A percentile compares a stretch with the other conserved stretches of the same genome.
phyloP scores from a whole-genome alignment of 1,140 invertebrate genomes.

The Hyphantria cunea region DNA sequence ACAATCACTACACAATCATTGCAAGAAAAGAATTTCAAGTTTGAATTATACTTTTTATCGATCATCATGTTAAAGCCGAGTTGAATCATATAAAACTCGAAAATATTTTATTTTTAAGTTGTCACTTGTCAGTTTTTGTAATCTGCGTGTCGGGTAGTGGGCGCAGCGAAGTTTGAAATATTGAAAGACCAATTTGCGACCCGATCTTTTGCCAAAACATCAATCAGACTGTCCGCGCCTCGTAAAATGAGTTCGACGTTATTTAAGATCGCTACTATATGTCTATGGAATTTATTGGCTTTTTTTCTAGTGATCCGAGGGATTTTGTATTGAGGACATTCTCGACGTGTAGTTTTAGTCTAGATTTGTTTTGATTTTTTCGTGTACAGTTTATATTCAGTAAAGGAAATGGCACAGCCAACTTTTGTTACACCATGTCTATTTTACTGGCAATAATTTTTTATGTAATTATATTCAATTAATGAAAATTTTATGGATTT shows the following conservation, averaged over 20 bases:
- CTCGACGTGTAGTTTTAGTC: neutral
- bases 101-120: constrained; percentile 10
- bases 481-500: neutral
- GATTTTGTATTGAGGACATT: neutral
- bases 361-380: neutral
- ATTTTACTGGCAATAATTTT: neutral
- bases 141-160: constrained; percentile 8
- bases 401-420: too few relatives aligned
- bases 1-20: too few relatives aligned
- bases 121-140: constrained; percentile 26
- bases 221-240: constrained; percentile 38
- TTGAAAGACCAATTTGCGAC: constrained; percentile 23
- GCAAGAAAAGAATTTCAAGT: too few relatives aligned
- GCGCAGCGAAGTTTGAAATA: neutral
- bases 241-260: constrained; percentile 28
- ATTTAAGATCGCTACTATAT: neutral
- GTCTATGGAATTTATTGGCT: constrained; percentile 13
- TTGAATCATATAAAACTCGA: too few relatives aligned
- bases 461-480: neutral
- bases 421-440: too few relatives aligned
- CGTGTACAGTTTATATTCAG: too few relatives aligned
- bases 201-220: constrained; percentile 38
- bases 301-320: neutral
- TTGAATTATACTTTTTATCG: too few relatives aligned
- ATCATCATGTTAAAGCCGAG: too few relatives aligned